A percentile compares a stretch with the other conserved stretches of the same genome.
Evolutionary conservation across 2,888 invertebrate genomes (phyloP).

Genomic region (Pyrgus malvae): DNA sequence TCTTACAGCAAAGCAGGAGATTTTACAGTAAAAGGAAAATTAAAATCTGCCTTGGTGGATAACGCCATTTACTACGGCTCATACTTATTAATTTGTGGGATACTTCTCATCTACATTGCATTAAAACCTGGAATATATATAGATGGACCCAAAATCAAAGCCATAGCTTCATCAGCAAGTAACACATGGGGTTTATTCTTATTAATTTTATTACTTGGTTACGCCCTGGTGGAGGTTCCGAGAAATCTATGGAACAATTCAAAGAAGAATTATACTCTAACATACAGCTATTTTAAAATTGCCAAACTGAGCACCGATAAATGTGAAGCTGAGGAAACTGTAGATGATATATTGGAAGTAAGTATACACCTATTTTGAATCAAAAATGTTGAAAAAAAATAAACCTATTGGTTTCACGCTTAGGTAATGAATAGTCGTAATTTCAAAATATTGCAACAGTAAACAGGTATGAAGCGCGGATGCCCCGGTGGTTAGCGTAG

Average conservation of each 20-base stretch:
- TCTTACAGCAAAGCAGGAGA: constrained; percentile 99
- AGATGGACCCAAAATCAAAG: constrained; percentile 96
- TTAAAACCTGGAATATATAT: constrained; percentile 93
- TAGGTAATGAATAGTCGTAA: too few species aligned
- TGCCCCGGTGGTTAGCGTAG: too few species aligned
- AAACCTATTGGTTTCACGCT: too few species aligned
- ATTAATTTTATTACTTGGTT: constrained; percentile 93
- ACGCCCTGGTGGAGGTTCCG: constrained; percentile 97
- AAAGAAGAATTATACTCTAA: constrained; percentile 91
- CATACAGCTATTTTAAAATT: constrained; percentile 95
- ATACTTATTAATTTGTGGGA: constrained; percentile 95
- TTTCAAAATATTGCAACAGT: too few species aligned
- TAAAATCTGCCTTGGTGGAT: constrained; percentile 96
- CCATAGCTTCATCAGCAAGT: constrained; percentile 98
- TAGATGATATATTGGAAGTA: constrained; percentile 97
- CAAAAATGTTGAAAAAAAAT: too few species aligned
- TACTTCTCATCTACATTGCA: constrained; percentile 96
- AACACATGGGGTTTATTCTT: constrained; percentile 99
- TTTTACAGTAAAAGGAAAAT: constrained; percentile 95
- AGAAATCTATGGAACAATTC: constrained; percentile 95
- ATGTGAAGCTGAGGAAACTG: constrained; percentile 97
- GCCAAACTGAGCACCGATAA: constrained; percentile 97
- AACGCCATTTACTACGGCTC: constrained; percentile 99
- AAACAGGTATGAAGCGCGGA: too few species aligned
- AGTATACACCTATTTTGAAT: constrained; percentile 30